Evolutionary conservation across 2,113 vertebrate species (phyloP), one percentile per base, ranked within the genome.

Genomic region (Tachysurus vachellii): DNA sequence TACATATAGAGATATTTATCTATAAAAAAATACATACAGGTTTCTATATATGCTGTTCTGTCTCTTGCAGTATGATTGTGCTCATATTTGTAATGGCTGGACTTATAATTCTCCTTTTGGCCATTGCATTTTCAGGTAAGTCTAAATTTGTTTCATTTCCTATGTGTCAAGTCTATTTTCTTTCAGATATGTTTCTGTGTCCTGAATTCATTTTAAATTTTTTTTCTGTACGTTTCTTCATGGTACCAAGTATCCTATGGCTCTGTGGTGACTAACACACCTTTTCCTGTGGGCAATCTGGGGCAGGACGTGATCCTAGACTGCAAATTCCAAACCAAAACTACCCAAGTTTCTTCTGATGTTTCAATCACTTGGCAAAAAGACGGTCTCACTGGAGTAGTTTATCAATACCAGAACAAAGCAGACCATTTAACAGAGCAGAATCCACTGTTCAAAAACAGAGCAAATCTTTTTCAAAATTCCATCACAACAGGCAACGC

Each of bases 61-160:
- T 66, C 19, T 77, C n/a, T 75, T 82, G 5, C 85, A 92, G 92
- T 76, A 92, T 93, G 89, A 91, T 93, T 70, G 73, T 89, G 71
- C 89, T 92, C 17, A 93, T 92, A 54, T 73, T 92, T 57, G 54
- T 91, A 12, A 70, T 91, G n/a, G 75, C 84, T 80, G 92, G 84
- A 54, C 19, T 92, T 16, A 73, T 93, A 50, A 85, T 93, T 88
- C 66, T 93, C 19, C 87, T 93, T 31, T 50, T 93, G 82, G 85
- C 73, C 11, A 62, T 92, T 75, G 89, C 91, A 66, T 92, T 93
- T 89, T 75, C 89, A 89, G 89, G 91, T 93, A 53, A 86, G 90
- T 36, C 23, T 5, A 44, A 61, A 21, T 53, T 42, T 47, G 53
- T 50, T 36, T 61, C 5, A 57, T 83, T 57, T 11, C 31, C 28